Evolutionary conservation across 1,140 invertebrate genomes (phyloP).

Genomic region (Campoletis sonorensis): DNA sequence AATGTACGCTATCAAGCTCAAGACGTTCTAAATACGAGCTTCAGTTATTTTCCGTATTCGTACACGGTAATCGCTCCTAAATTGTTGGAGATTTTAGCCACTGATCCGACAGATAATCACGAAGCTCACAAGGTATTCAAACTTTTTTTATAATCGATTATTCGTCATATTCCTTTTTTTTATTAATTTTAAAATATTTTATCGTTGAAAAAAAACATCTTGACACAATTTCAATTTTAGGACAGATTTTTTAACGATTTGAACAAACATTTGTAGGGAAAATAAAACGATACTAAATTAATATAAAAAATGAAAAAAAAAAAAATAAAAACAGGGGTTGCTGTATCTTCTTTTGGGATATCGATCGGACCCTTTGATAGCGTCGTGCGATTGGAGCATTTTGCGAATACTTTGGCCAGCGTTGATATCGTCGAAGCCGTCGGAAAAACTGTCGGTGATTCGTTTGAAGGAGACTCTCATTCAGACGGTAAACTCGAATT

Average conservation of each 20-base stretch:
- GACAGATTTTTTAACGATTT: too few species aligned
- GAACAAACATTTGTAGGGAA: too few species aligned
- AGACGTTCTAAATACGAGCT: constrained; percentile 75
- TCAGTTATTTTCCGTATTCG: constrained; percentile 79
- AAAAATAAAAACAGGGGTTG: constrained; percentile 79
- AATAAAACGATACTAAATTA: too few species aligned
- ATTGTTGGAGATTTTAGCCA: constrained; percentile 79
- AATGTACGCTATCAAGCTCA: constrained; percentile 83
- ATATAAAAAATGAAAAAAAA: background rate
- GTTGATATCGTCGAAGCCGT: constrained; percentile 83
- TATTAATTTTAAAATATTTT: too few species aligned
- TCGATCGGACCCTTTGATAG: constrained; percentile 79
- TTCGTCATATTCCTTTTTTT: too few species aligned
- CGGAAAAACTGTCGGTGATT: constrained; percentile 89
- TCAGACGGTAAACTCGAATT: constrained; percentile 75
- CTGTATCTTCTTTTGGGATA: constrained; percentile 86
- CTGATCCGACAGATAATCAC: constrained; percentile 80
- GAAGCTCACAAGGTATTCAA: constrained; percentile 83
- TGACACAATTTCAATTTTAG: too few species aligned
- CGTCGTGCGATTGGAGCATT: constrained; percentile 86
- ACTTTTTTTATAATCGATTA: background rate
- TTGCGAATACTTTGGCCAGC: constrained; percentile 86
- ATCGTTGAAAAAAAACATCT: too few species aligned
- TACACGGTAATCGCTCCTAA: constrained; percentile 79
- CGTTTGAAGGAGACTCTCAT: constrained; percentile 82